phyloP scores from a whole-genome alignment of 2,888 invertebrate genomes.

The Stenotaenia linearis region DNA sequence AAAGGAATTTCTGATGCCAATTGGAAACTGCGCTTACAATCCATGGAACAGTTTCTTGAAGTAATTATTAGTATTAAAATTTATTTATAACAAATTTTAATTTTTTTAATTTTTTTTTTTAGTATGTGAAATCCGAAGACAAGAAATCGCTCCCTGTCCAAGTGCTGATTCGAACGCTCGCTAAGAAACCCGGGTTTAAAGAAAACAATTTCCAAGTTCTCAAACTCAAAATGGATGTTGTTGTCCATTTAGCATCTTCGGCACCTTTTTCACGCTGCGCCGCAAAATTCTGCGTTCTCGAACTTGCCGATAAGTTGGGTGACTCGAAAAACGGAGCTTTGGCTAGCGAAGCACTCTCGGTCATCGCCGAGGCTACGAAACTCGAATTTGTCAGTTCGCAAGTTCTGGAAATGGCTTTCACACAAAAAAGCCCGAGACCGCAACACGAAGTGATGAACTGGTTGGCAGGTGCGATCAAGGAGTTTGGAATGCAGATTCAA shows the following conservation, averaged over 20 bases:
- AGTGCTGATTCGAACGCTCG: slow-evolving; percentile 64
- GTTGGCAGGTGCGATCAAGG: slow-evolving; percentile 69
- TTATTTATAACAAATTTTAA: no score
- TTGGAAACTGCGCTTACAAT: slow-evolving; percentile 76
- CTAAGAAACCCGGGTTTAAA: slow-evolving; percentile 75
- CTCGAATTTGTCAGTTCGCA: slow-evolving; percentile 68
- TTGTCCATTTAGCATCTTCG: slow-evolving; percentile 71
- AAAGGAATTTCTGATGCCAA: slow-evolving; percentile 67
- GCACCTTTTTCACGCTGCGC: slow-evolving; percentile 65
- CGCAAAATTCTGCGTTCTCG: slow-evolving; percentile 68
- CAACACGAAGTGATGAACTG: slow-evolving; percentile 78
- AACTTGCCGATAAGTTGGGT: slow-evolving; percentile 76
- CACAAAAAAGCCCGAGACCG: slow-evolving; percentile 84
- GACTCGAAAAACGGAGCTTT: slow-evolving; percentile 69
- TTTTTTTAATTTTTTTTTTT: slow-evolving; percentile 35
- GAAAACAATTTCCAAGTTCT: slow-evolving; percentile 90
- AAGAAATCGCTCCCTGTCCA: slow-evolving; percentile 64
- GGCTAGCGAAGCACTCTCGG: slow-evolving; percentile 64
- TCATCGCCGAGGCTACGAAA: slow-evolving; percentile 70
- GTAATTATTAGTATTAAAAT: no score
- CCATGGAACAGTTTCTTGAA: slow-evolving; percentile 65
- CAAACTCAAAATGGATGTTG: slow-evolving; percentile 71
- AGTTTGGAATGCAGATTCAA: slow-evolving; percentile 79
- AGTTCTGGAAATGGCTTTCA: slow-evolving; percentile 68
- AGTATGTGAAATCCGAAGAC: slow-evolving; percentile 58